Conservation (phyloP, 1,140 invertebrate genomes). For the Drosophila repletoides region DNA sequence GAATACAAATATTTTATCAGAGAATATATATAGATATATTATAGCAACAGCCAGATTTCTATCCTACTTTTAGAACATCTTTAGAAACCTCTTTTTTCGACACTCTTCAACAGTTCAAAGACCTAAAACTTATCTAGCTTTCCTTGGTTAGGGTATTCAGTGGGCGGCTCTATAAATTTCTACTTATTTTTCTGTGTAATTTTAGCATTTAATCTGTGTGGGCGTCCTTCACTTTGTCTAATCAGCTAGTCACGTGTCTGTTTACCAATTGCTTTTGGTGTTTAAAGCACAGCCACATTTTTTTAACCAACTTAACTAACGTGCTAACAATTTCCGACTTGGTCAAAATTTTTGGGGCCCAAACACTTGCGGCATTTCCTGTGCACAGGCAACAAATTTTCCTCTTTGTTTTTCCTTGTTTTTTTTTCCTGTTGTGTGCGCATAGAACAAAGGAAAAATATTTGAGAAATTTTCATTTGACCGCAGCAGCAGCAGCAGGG, state of each 20-base stretch:
- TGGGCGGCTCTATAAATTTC: background rate
- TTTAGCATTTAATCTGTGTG: background rate
- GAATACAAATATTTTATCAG: too few species aligned
- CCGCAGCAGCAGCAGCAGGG: slow-evolving; percentile 46
- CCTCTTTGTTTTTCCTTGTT: background rate
- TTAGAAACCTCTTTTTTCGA: too few species aligned
- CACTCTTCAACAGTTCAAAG: too few species aligned
- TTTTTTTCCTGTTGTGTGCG: slow-evolving; percentile 49
- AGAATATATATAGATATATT: too few species aligned
- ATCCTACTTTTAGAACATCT: too few species aligned
- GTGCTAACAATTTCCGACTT: slow-evolving; percentile 78
- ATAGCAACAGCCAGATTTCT: too few species aligned
- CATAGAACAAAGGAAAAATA: slow-evolving; percentile 77
- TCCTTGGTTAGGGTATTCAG: slow-evolving; percentile 11
- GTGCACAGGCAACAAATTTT: slow-evolving; percentile 25
- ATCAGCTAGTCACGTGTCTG: slow-evolving; percentile 44
- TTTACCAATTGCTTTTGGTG: slow-evolving; percentile 35
- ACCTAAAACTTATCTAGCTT: too few species aligned
- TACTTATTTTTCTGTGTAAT: background rate
- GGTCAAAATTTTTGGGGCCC: slow-evolving; percentile 39
- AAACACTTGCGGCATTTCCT: slow-evolving; percentile 71
- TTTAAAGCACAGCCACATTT: slow-evolving; percentile 15
- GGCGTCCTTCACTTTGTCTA: slow-evolving; percentile 33
- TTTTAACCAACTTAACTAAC: slow-evolving; percentile 64
- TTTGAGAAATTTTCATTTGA: slow-evolving; percentile 81